phyloP scores from a whole-genome alignment of 2,888 invertebrate species.

The Synanthedon formicaeformis region DNA sequence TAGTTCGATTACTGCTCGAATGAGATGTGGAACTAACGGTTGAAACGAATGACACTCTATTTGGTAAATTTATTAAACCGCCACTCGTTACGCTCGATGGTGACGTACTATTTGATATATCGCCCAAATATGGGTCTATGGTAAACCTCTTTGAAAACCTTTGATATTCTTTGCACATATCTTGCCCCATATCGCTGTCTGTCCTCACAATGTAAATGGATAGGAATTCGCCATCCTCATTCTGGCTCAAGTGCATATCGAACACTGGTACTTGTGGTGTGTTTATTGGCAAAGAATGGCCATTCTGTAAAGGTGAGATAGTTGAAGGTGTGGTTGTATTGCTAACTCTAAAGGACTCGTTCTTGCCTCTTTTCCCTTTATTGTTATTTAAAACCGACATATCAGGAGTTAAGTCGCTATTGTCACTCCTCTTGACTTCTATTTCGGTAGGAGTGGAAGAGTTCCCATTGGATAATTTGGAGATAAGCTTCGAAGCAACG shows the following conservation, averaged over 20 bases:
- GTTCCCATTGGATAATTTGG: constrained; percentile 59
- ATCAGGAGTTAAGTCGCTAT: constrained; percentile 53
- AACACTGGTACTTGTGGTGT: constrained; percentile 56
- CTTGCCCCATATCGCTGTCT: constrained; percentile 57
- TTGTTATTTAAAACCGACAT: constrained; percentile 34
- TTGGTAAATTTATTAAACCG: constrained; percentile 51
- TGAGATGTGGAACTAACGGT: constrained; percentile 53
- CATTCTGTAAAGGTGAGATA: constrained; percentile 60
- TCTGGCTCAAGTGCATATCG: constrained; percentile 53
- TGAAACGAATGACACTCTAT: constrained; percentile 55
- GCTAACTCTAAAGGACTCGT: constrained; percentile 48
- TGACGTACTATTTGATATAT: constrained; percentile 53
- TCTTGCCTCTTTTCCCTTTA: constrained; percentile 41
- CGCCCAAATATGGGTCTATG: constrained; percentile 57
- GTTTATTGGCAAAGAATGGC: constrained; percentile 47
- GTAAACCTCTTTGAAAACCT: constrained; percentile 59
- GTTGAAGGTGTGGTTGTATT: constrained; percentile 61
- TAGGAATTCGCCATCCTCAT: constrained; percentile 59
- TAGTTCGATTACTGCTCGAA: constrained; percentile 47
- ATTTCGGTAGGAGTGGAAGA: constrained; percentile 57
- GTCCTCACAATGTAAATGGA: constrained; percentile 57
- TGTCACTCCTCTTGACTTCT: constrained; percentile 25
- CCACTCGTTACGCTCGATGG: constrained; percentile 63
- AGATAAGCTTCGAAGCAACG: constrained; percentile 51
- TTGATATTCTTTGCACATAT: constrained; percentile 62